Conservation (phyloP, 2,113 vertebrate genomes). For the Excalfactoria chinensis region DNA sequence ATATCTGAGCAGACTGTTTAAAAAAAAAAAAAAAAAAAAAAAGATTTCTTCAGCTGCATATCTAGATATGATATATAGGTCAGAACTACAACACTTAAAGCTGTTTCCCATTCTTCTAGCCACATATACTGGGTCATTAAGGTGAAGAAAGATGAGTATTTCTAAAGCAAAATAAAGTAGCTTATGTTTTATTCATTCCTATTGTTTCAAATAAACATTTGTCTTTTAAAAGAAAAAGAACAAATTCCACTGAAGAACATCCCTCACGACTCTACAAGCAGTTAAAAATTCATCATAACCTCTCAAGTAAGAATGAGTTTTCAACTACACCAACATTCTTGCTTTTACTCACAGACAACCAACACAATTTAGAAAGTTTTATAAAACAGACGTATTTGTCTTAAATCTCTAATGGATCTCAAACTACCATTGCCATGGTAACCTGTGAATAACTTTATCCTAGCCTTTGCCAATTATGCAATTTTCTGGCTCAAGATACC, state of each 20-base stretch:
- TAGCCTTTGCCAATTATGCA: constrained; percentile 62
- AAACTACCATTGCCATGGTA: constrained; percentile 67
- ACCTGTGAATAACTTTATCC: constrained; percentile 67
- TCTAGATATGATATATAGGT: neutral
- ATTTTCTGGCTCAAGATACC: constrained; percentile 50
- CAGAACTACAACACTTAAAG: neutral
- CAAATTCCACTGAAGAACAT: neutral
- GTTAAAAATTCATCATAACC: neutral
- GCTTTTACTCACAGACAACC: constrained; percentile 56
- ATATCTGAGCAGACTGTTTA: neutral
- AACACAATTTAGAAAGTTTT: constrained; percentile 55
- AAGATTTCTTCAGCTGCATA: neutral
- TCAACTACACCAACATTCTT: constrained; percentile 26
- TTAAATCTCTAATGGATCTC: constrained; percentile 68
- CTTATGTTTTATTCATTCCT: neutral
- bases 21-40: neutral
- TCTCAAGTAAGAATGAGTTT: neutral
- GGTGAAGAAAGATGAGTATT: constrained; percentile 1
- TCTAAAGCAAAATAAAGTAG: neutral
- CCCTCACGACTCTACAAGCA: neutral
- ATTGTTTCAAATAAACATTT: constrained; percentile 42
- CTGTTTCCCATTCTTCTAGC: neutral
- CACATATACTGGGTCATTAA: neutral
- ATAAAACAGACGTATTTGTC: constrained; percentile 51
- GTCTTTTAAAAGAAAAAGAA: neutral